Percentiles rank a stretch among this genome's conserved stretches.
These are phyloP conservation scores for Philhelius pedissequus DNA, from an alignment of 2,888 invertebrate genomes.

Conservation along the genomic window DNA sequence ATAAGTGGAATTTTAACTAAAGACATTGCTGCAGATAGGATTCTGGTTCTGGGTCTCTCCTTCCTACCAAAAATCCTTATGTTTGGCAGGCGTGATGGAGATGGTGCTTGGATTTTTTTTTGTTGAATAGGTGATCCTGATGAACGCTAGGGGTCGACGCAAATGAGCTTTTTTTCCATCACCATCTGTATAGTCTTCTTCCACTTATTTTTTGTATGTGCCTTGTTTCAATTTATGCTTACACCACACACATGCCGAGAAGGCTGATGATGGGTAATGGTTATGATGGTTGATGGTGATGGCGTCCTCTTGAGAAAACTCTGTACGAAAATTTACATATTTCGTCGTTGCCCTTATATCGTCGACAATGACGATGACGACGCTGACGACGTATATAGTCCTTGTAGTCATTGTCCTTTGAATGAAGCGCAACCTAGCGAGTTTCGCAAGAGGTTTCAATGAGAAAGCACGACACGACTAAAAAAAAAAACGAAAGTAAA, in stretches of 20 bases:
- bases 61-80: constrained; percentile 10
- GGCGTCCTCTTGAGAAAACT: constrained; percentile 53
- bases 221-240: constrained; percentile 60
- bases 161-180: constrained; percentile 56
- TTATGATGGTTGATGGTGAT: not conserved
- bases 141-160: constrained; percentile 1
- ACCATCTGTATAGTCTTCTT: constrained; percentile 13
- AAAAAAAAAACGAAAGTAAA: not conserved
- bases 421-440: constrained; percentile 43
- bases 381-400: not conserved
- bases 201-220: constrained; percentile 17
- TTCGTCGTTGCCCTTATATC: constrained; percentile 35
- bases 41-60: constrained; percentile 1
- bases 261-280: not conserved
- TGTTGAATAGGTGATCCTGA: constrained; percentile 1
- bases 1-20: constrained; percentile 30
- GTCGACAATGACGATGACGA: not conserved
- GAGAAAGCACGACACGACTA: constrained; percentile 21
- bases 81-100: constrained; percentile 7
- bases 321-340: constrained; percentile 64
- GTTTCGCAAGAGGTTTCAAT: constrained; percentile 57
- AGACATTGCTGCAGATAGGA: constrained; percentile 1
- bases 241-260: constrained; percentile 42
- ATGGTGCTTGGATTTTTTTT: constrained; percentile 18
- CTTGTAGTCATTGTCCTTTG: constrained; percentile 48